A percentile compares a stretch with the other conserved stretches of the same genome.
Evolutionary conservation across 1,140 invertebrate genomes (phyloP).

Genomic region (Saxidomus purpurata): DNA sequence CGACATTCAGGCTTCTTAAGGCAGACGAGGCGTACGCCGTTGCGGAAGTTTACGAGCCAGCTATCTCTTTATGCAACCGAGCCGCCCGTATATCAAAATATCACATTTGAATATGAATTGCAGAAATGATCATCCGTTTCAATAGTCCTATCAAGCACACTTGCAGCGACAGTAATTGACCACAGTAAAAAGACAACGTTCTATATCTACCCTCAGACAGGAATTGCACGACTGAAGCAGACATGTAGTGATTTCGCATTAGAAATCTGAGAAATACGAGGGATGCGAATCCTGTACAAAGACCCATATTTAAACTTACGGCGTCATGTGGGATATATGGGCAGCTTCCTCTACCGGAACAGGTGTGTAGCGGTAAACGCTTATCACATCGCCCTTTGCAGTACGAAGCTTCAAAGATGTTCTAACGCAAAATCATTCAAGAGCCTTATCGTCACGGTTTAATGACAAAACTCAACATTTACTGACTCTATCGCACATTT

Average conservation of each 20-base stretch:
- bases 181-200: neutral
- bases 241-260: neutral
- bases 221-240: neutral
- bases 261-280: conserved; percentile 4
- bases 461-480: neutral
- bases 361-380: conserved; percentile 48
- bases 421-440: neutral
- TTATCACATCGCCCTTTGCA: neutral
- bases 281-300: neutral
- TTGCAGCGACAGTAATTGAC: neutral
- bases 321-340: conserved; percentile 28
- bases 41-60: neutral
- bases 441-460: conserved; percentile 9
- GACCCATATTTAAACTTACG: neutral
- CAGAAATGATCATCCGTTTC: neutral
- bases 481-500: neutral
- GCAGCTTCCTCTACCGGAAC: neutral
- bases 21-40: conserved; percentile 17
- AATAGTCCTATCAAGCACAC: neutral
- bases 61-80: neutral
- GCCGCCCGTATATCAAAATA: neutral
- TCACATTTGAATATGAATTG: neutral
- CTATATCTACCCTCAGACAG: neutral
- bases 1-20: neutral
- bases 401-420: conserved; percentile 8